phyloP scores from a whole-genome alignment of 2,888 invertebrate species.

The Agonum fuliginosum region DNA sequence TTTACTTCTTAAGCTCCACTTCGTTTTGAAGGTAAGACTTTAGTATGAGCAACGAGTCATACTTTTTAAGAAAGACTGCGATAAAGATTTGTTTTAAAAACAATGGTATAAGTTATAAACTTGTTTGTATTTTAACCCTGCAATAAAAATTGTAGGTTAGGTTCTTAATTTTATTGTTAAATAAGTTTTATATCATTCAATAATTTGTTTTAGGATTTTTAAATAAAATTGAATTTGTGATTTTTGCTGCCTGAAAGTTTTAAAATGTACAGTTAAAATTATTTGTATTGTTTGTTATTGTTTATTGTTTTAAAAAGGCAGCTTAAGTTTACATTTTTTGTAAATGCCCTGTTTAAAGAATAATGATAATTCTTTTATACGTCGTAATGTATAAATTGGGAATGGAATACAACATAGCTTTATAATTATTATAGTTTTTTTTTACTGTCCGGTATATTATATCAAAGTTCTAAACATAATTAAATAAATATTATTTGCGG shows the following conservation, averaged over 20 bases:
- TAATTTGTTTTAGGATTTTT: constrained; percentile 20
- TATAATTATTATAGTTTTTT: constrained; percentile 20
- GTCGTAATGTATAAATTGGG: constrained; percentile 58
- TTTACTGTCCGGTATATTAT: neutral
- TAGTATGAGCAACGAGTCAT: constrained; percentile 43
- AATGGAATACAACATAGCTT: constrained; percentile 55
- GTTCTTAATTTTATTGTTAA: constrained; percentile 48
- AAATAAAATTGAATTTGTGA: constrained; percentile 13
- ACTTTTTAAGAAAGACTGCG: constrained; percentile 52
- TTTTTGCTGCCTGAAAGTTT: constrained; percentile 30
- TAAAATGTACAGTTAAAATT: constrained; percentile 34
- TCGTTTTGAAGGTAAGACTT: constrained; percentile 2
- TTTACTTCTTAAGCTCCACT: neutral
- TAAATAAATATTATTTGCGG: no score
- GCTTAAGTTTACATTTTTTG: constrained; percentile 50
- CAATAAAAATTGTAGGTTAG: constrained; percentile 33
- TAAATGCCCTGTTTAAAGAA: constrained; percentile 51
- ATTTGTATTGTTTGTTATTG: constrained; percentile 36
- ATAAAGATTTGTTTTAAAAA: constrained; percentile 54
- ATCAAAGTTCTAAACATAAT: no score
- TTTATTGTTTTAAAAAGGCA: constrained; percentile 47
- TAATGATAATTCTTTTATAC: constrained; percentile 57
- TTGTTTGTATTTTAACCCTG: constrained; percentile 25
- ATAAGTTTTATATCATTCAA: constrained; percentile 23
- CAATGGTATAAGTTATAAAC: constrained; percentile 38